phyloP scores from a whole-genome alignment of 92 coral and sea anemone species.

The Zoanthus gigantus region DNA sequence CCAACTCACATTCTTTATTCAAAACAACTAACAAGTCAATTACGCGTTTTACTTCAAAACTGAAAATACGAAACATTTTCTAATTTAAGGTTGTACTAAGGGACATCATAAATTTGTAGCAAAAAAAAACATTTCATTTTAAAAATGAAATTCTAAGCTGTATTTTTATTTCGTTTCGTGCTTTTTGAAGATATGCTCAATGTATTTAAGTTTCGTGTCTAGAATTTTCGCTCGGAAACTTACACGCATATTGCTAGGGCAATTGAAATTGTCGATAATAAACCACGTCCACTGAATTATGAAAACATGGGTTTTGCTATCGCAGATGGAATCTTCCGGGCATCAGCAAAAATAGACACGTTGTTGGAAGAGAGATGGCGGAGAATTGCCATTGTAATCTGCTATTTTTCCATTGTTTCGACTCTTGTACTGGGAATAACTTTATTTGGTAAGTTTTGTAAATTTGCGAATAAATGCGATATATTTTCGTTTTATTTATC shows the following conservation, averaged over 20 bases:
- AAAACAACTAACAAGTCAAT: slow-evolving; percentile 1
- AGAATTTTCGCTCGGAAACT: neutral
- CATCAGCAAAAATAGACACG: slow-evolving; percentile 37
- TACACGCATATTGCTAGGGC: neutral
- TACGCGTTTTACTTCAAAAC: neutral
- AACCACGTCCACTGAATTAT: neutral
- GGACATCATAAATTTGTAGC: no score
- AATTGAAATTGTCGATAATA: neutral
- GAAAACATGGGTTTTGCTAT: neutral
- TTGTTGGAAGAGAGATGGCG: slow-evolving; percentile 42
- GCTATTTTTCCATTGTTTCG: slow-evolving; percentile 26
- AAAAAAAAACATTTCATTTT: no score
- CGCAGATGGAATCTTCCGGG: slow-evolving; percentile 45
- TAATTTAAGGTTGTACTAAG: neutral
- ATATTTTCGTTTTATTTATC: neutral
- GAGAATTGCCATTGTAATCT: slow-evolving; percentile 17
- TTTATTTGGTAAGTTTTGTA: slow-evolving; percentile 31
- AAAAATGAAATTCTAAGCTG: no score
- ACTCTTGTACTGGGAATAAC: slow-evolving; percentile 37
- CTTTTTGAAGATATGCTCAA: no score
- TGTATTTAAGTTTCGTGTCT: no score
- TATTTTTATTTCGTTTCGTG: no score
- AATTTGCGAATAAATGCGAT: neutral
- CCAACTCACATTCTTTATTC: neutral
- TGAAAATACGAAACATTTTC: neutral